A percentile compares a stretch with the other conserved stretches of the same genome.
Evolutionary conservation across 2,797 vertebrate species (phyloP).

Genomic region (Nasua narica): DNA sequence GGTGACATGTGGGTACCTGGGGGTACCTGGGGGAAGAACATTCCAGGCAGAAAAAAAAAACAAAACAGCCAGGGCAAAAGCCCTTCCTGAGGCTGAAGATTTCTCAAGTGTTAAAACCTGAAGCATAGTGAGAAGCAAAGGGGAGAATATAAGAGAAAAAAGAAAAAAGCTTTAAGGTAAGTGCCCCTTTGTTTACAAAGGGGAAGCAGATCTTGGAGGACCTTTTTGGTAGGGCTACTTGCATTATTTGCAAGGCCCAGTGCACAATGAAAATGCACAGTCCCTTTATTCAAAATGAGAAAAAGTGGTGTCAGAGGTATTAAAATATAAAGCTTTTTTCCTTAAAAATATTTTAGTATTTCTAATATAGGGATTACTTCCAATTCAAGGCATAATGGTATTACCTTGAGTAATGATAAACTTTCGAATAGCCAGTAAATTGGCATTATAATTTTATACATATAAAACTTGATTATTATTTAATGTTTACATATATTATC

Average conservation of each 20-base stretch:
- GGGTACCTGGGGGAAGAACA: background rate
- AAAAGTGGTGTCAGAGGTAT: background rate
- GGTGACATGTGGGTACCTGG: background rate
- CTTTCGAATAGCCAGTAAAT: background rate
- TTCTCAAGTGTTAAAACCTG: background rate
- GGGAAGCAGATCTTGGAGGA: background rate
- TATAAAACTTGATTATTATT: background rate
- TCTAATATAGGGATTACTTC: background rate
- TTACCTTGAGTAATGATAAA: background rate
- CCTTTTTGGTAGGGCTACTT: background rate
- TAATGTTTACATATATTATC: background rate
- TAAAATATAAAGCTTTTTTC: background rate
- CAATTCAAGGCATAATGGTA: background rate
- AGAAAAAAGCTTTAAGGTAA: background rate
- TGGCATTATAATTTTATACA: constrained; percentile 1
- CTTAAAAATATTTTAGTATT: background rate
- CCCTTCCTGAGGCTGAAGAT: background rate
- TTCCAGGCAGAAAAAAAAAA: background rate
- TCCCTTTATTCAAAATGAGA: background rate
- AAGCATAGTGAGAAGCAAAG: background rate
- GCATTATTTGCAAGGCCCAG: background rate
- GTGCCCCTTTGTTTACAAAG: background rate
- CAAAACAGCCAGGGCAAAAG: background rate
- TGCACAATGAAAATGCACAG: background rate
- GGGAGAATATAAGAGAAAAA: background rate